A percentile compares a stretch with the other conserved stretches of the same genome.
phyloP scores from a whole-genome alignment of 2,888 invertebrate species.

The Lithophane leautieri region DNA sequence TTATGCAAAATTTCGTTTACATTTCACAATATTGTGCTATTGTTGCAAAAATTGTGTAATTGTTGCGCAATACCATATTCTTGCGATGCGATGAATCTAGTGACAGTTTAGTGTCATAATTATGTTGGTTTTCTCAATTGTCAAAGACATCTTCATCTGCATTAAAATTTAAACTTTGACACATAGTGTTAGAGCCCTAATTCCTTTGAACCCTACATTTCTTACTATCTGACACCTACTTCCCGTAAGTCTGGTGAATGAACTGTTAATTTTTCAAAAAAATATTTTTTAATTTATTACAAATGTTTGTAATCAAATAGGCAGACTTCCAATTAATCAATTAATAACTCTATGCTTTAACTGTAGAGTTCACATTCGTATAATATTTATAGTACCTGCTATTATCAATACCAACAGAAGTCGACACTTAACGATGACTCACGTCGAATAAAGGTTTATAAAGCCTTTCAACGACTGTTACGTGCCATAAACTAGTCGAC shows the following conservation, averaged over 20 bases:
- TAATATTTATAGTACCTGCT: background rate
- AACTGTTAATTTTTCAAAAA: background rate
- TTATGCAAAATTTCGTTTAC: constrained; percentile 60
- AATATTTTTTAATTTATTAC: constrained; percentile 33
- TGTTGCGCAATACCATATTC: constrained; percentile 53
- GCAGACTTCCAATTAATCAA: background rate
- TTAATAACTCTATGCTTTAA: background rate
- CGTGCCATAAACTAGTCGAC: constrained; percentile 62
- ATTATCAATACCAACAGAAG: constrained; percentile 37
- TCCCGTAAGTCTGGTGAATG: background rate
- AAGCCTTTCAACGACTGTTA: constrained; percentile 43
- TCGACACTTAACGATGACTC: constrained; percentile 57
- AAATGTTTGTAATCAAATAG: constrained; percentile 48
- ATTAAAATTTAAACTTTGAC: background rate
- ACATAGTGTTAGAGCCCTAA: too few relatives aligned
- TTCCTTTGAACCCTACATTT: background rate
- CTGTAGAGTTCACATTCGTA: constrained; percentile 22
- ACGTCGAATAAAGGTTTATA: constrained; percentile 56
- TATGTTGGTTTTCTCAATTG: background rate
- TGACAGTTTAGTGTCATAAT: too few relatives aligned
- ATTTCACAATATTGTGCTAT: constrained; percentile 68
- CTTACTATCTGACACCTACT: background rate
- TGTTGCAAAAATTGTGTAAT: constrained; percentile 60
- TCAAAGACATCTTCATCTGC: background rate
- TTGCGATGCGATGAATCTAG: background rate